Base-by-base conservation (phyloP, 2,113 vertebrate species). In the Ageneiosus marmoratus region DNA sequence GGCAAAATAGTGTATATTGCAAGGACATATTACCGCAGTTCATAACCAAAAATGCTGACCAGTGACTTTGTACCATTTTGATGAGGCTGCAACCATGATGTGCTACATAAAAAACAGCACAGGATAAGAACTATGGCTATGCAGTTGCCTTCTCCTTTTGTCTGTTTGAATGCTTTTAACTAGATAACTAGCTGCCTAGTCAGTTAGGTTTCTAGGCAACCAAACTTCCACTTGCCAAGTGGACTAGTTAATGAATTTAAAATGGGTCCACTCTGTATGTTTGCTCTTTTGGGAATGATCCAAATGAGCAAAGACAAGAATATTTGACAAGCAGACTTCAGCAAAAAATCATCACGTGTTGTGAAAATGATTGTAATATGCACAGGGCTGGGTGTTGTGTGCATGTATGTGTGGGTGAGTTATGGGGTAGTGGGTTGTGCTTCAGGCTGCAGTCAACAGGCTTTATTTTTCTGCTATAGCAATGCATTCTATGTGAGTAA, bases 401-500 rank as follows among this genome's bases (percentile, higher is more conserved):
- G 10, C 0, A 1, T 75, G 78, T 90, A 77, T 86, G 86, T 80
- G 87, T n/a, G 27, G 20, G 27, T 34, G 32, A 4, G 86, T 84
- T 90, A 70, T 69, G 87, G 87, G 86, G 4, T 1, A 32, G 29
- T 5, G 58, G 88, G 86, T 41, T 41, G 37, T 5, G 72, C 83
- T 88, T 85, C 81, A 79, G 77, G 41, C 20, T 87, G 83, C 72
- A 84, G 41, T 55, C 10, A 34, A 60, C 58, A 24, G 81, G 69
- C 20, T n/a, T 89, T 79, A 34, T 77, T 88, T 86, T 84, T 80
- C 44, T 55, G 10, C 46, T 50, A 56, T 7, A 53, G 34, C 18
- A 1, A 53, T 75, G 82, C 72, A 74, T 85, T 85, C 82, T 80
- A 79, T 18, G 85, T 92, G 83, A 91, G 90, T 89, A 90, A 91